Evolutionary conservation across 2,113 vertebrate genomes (phyloP), one percentile per base, ranked within the genome.

Genomic region (Hippocampus abdominalis): DNA sequence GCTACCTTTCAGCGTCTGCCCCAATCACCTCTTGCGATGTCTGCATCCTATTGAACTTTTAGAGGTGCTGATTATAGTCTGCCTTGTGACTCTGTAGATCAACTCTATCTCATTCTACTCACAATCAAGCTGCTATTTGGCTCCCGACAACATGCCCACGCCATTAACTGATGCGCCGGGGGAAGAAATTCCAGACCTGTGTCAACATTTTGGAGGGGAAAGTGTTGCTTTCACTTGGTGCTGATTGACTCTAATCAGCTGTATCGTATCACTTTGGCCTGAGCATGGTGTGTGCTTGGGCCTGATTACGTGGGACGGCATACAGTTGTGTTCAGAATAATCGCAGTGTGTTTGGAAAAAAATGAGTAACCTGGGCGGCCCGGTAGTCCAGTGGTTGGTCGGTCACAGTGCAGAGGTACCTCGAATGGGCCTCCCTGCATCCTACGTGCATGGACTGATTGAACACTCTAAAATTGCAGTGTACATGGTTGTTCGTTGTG

Each of bases 181-280:
- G 79, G 81, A 73, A 79, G 40, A 80, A 70, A 81, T 82, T 75
- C 73, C 71, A 70, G 70, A 84, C 74, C 64, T 73, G 74, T 64
- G 63, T 64, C 63, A 64, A 64, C 40, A 64, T 82, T 84, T 72
- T 89, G 57, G 51, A 80, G 70, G 83, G 77, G 57, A 36, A 79
- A 75, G 86, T 77, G 73, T 67, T 79, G 81, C 75, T 81, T 83
- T 84, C 80, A 74, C 68, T 69, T 56, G 66, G 64, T 57, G 71
- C 68, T 91, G 91, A 92, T 92, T 92, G 89, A 89, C 86, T 92
- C 86, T 83, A 91, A 92, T 92, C 91, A 92, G 75, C 71, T 71
- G 66, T 69, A 72, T 73, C 64, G 64, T 69, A 86, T 68, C 83
- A 54, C 75, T 79, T 73, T 67, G 64, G 79, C 81, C 77, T 76